Conservation (phyloP, 2,888 invertebrate genomes). For the Cantharis rustica region DNA sequence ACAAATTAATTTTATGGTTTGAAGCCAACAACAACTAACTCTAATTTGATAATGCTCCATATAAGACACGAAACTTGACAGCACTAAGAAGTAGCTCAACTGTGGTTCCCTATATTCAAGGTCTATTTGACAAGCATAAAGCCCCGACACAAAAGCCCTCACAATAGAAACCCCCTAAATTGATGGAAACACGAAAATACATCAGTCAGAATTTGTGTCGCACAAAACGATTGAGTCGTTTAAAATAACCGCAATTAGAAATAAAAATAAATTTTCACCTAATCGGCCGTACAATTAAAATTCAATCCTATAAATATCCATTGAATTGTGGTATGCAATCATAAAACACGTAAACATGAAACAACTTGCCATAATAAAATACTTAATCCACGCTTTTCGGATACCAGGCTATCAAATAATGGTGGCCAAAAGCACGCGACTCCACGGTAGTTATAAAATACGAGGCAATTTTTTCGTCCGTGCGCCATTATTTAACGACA, state of each 20-base stretch:
- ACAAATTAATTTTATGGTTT: slow-evolving; percentile 1
- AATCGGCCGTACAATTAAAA: slow-evolving; percentile 11
- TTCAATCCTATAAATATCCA: slow-evolving; percentile 13
- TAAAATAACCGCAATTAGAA: background rate
- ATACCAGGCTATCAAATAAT: slow-evolving; percentile 26
- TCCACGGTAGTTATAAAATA: slow-evolving; percentile 21
- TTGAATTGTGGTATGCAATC: slow-evolving; percentile 7
- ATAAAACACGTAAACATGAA: slow-evolving; percentile 21
- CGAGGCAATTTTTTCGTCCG: slow-evolving; percentile 21
- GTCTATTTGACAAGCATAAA: slow-evolving; percentile 21
- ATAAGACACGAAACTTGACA: slow-evolving; percentile 3
- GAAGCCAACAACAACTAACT: background rate
- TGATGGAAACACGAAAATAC: background rate
- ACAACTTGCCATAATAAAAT: slow-evolving; percentile 21
- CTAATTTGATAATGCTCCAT: background rate
- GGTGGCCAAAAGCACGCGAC: slow-evolving; percentile 25
- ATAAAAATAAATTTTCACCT: background rate
- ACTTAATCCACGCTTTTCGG: slow-evolving; percentile 23
- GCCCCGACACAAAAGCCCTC: slow-evolving; percentile 17
- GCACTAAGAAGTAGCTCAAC: background rate
- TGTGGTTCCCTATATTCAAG: background rate
- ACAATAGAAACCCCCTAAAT: slow-evolving; percentile 10
- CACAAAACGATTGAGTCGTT: background rate
- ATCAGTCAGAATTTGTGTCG: background rate
- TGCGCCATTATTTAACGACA: slow-evolving; percentile 16